Conservation (phyloP, 2,888 invertebrate species). For the Lacanobia oleracea region DNA sequence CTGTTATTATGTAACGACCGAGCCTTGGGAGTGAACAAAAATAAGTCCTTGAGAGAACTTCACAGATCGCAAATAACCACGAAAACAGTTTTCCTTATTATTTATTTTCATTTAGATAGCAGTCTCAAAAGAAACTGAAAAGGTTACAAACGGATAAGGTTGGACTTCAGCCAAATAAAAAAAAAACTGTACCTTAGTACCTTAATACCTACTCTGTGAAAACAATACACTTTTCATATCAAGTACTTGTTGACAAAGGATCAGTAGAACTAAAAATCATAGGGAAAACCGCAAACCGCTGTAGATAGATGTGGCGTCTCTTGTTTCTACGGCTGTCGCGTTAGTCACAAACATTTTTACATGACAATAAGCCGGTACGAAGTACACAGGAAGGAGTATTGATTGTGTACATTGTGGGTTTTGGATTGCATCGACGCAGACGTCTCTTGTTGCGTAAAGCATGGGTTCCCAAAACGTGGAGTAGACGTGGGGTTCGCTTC, state of each 20-base stretch:
- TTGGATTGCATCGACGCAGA: slow-evolving; percentile 7
- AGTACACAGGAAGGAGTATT: slow-evolving; percentile 48
- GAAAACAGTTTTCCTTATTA: neutral
- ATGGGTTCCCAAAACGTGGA: neutral
- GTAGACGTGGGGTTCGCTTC: too few relatives aligned
- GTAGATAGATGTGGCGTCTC: slow-evolving; percentile 24
- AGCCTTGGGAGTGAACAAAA: neutral
- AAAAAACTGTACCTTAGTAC: neutral
- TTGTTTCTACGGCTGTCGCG: slow-evolving; percentile 9
- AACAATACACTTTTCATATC: slow-evolving; percentile 2
- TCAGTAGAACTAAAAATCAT: slow-evolving; percentile 12
- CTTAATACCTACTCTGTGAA: neutral
- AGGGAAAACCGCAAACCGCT: slow-evolving; percentile 57
- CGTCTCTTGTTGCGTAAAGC: slow-evolving; percentile 16
- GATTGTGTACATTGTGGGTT: slow-evolving; percentile 29
- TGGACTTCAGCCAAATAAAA: slow-evolving; percentile 1
- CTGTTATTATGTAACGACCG: slow-evolving; percentile 16
- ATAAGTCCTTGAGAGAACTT: neutral
- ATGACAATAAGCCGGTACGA: slow-evolving; percentile 35
- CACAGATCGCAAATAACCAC: neutral
- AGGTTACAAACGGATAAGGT: neutral
- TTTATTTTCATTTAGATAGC: neutral
- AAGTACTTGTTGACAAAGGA: neutral
- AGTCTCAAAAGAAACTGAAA: too few relatives aligned
- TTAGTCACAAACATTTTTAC: slow-evolving; percentile 31